These are phyloP conservation scores for Anabas testudineus DNA, from an alignment of 2,797 vertebrate species.

Conservation along the genomic window DNA sequence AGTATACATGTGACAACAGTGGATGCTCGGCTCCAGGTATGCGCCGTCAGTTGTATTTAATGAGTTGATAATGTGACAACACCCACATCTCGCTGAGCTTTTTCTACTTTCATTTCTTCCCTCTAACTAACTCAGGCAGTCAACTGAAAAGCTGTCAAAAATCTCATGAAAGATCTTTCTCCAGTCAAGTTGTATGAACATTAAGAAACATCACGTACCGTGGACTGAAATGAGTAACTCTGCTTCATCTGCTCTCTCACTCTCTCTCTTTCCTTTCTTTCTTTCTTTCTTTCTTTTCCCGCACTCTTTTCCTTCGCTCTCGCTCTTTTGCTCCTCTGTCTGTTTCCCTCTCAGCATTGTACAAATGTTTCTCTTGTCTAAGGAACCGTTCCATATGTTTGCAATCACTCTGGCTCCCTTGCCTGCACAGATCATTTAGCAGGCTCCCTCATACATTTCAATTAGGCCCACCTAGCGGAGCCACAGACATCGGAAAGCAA, in stretches of 20 bases:
- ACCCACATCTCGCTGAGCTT: conserved; percentile 24
- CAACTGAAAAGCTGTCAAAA: conserved; percentile 54
- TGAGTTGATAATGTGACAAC: conserved; percentile 55
- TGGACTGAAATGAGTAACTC: conserved; percentile 13
- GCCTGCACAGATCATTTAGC: conserved; percentile 82
- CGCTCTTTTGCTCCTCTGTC: conserved; percentile 42
- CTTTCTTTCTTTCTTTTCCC: background rate
- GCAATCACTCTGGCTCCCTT: conserved; percentile 76
- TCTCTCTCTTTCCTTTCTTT: background rate
- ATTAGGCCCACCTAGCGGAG: conserved; percentile 77
- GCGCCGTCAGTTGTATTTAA: conserved; percentile 58
- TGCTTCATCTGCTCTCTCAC: background rate
- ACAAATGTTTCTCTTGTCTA: conserved; percentile 82
- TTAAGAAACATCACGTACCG: conserved; percentile 22
- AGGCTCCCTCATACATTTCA: conserved; percentile 82
- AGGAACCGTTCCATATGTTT: conserved; percentile 82
- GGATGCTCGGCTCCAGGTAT: conserved; percentile 34
- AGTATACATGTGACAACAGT: conserved; percentile 30
- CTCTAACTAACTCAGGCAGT: conserved; percentile 37
- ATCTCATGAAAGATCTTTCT: conserved; percentile 33
- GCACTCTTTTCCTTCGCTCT: conserved; percentile 18
- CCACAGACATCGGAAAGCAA: conserved; percentile 71
- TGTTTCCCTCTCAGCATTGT: conserved; percentile 64
- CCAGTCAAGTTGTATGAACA: conserved; percentile 30
- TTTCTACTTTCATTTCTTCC: conserved; percentile 25